phyloP scores from a whole-genome alignment of 2,797 vertebrate species.

The Alcedo quadribrachys region DNA sequence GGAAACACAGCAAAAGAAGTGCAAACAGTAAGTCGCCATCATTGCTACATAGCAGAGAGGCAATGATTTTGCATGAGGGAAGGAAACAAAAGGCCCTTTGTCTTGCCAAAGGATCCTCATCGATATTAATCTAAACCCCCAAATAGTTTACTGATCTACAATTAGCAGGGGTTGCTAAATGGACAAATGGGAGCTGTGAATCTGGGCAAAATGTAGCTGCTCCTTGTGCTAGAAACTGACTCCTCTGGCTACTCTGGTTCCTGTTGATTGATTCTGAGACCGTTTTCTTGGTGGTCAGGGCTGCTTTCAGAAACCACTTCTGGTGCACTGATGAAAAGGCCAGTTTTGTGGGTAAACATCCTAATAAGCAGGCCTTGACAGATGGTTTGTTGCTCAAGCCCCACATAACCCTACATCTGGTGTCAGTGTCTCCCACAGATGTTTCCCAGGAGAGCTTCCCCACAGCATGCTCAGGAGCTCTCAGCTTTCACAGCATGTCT shows the following conservation, averaged over 20 bases:
- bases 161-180: background rate
- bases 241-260: background rate
- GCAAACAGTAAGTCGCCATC: background rate
- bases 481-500: background rate
- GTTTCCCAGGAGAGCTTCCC: constrained; percentile 22
- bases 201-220: background rate
- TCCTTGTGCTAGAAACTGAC: background rate
- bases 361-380: constrained; percentile 37
- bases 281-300: background rate
- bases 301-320: constrained; percentile 3
- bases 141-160: background rate
- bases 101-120: background rate
- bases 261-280: background rate
- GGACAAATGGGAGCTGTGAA: background rate
- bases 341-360: constrained; percentile 42
- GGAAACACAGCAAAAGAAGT: background rate
- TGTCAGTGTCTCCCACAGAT: constrained; percentile 3
- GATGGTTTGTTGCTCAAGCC: constrained; percentile 35
- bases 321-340: background rate
- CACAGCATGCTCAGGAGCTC: fast-evolving
- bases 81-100: background rate
- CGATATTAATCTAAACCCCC: background rate
- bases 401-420: background rate
- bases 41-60: background rate
- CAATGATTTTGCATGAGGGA: background rate